Evolutionary conservation across 2,797 vertebrate species (phyloP).

Genomic region (Catostomus latipinnis): DNA sequence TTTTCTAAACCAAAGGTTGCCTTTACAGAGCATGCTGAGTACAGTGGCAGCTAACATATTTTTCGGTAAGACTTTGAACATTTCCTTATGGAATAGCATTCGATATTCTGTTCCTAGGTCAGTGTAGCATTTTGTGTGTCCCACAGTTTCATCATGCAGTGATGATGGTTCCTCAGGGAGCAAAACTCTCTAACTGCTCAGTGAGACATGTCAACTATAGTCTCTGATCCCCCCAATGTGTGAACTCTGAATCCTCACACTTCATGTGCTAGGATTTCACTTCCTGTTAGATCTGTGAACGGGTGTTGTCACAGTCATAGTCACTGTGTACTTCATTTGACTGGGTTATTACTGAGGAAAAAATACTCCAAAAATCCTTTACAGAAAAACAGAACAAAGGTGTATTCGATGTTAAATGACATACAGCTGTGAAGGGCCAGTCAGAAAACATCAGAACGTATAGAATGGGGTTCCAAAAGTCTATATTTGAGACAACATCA

Average conservation of each 20-base stretch:
- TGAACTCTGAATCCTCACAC: constrained; percentile 33
- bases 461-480: no score
- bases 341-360: not conserved
- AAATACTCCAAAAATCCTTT: not conserved
- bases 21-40: constrained; percentile 3
- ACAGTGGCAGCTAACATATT: not conserved
- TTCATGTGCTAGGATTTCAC: constrained; percentile 33
- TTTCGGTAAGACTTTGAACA: not conserved
- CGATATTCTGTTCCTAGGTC: not conserved
- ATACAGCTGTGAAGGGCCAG: not conserved
- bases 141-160: constrained; percentile 42
- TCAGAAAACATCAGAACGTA: not conserved
- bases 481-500: no score
- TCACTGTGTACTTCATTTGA: constrained; percentile 20
- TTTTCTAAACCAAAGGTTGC: not conserved
- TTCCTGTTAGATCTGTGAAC: constrained; percentile 43
- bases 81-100: not conserved
- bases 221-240: constrained; percentile 39
- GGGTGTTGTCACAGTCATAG: constrained; percentile 7
- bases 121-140: constrained; percentile 32
- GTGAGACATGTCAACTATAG: constrained; percentile 33
- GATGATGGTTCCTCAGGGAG: not conserved
- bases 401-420: not conserved
- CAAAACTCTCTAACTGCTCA: constrained; percentile 2
- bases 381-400: not conserved